Percentiles rank a stretch among this genome's conserved stretches.
Evolutionary conservation across 1,140 invertebrate species (phyloP).

Genomic region (Chlorops oryzae): DNA sequence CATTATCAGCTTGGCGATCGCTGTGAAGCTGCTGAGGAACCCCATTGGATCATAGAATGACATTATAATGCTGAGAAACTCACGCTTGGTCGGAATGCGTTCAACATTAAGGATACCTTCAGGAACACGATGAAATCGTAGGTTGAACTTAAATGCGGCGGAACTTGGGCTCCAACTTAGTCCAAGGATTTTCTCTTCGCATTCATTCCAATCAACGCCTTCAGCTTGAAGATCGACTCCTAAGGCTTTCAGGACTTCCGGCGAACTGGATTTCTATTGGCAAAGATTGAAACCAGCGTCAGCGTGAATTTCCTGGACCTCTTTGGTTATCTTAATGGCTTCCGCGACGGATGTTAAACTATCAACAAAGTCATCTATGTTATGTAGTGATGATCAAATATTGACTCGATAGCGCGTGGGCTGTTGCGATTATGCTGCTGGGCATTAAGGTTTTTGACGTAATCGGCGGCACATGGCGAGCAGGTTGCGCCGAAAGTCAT

Average conservation of each 20-base stretch:
- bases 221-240: too few relatives aligned
- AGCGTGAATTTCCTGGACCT: slow-evolving; percentile 19
- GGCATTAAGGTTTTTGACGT: slow-evolving; percentile 33
- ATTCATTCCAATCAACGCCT: too few relatives aligned
- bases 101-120: too few relatives aligned
- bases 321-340: slow-evolving; percentile 12
- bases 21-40: not conserved
- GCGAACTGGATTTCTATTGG: slow-evolving; percentile 29
- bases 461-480: too few relatives aligned
- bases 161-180: too few relatives aligned
- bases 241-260: not conserved
- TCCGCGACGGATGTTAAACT: slow-evolving; percentile 22
- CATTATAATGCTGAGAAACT: slow-evolving; percentile 6
- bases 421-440: slow-evolving; percentile 5
- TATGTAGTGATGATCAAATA: slow-evolving; percentile 33
- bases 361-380: too few relatives aligned
- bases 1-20: slow-evolving; percentile 11
- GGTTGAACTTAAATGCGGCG: too few relatives aligned
- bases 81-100: not conserved
- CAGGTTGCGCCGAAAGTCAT: too few relatives aligned
- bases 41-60: too few relatives aligned
- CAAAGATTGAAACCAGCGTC: slow-evolving; percentile 21
- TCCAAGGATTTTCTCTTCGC: too few relatives aligned
- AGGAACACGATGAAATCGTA: too few relatives aligned
- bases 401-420: slow-evolving; percentile 24